Evolutionary conservation across 2,113 vertebrate species (phyloP).

Genomic region (Hippopotamus amphibius): DNA sequence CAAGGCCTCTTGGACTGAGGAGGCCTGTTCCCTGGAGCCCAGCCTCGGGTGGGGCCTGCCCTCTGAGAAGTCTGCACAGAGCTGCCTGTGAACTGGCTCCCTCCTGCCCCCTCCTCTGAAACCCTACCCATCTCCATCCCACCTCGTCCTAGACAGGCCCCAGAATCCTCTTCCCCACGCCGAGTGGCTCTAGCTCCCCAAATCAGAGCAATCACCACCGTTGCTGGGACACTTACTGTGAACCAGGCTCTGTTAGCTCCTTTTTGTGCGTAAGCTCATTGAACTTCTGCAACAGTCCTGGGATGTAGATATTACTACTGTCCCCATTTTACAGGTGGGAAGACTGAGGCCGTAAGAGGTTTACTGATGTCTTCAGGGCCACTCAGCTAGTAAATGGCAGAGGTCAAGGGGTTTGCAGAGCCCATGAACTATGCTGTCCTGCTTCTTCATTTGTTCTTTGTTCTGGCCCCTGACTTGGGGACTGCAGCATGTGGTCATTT

Average conservation of each 20-base stretch:
- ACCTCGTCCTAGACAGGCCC: background rate
- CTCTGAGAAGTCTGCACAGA: background rate
- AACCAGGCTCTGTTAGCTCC: background rate
- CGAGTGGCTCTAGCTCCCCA: background rate
- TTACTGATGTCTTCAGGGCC: background rate
- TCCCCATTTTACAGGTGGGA: background rate
- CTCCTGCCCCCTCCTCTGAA: background rate
- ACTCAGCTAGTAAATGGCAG: background rate
- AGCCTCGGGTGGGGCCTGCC: background rate
- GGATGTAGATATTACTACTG: background rate
- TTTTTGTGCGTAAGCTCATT: background rate
- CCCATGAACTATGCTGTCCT: fast-evolving
- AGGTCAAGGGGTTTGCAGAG: background rate
- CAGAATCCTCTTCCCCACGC: too few species aligned
- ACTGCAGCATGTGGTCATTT: too few species aligned
- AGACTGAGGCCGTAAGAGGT: background rate
- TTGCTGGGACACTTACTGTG: fast-evolving
- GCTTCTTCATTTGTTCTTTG: background rate
- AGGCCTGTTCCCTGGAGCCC: background rate
- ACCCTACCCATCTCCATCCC: background rate
- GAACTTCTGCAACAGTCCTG: background rate
- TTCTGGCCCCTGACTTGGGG: background rate
- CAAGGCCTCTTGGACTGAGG: background rate
- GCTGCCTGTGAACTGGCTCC: background rate
- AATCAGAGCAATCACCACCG: background rate